These are phyloP conservation scores for Drosophila simulans DNA, from an alignment of 1,140 invertebrate species.

Conservation along the genomic window DNA sequence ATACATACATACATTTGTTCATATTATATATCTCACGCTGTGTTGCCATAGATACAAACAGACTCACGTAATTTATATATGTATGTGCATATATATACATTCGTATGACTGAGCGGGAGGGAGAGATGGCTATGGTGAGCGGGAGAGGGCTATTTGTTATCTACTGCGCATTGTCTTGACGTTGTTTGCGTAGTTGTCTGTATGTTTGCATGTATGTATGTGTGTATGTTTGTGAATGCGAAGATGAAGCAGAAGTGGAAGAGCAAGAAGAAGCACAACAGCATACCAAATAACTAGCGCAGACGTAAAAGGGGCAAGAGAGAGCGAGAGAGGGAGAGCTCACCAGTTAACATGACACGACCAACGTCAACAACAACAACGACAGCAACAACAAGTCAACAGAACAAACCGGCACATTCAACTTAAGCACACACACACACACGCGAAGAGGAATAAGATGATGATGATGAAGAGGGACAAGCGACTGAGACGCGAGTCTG, in stretches of 20 bases:
- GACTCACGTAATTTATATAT: conserved; percentile 37
- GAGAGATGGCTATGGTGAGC: conserved; percentile 8
- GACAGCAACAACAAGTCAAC: conserved; percentile 56
- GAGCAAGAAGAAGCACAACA: conserved; percentile 58
- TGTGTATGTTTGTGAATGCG: conserved; percentile 16
- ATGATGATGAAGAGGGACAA: conserved; percentile 16
- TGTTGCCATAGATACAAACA: conserved; percentile 70
- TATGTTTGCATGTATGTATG: conserved; percentile 31
- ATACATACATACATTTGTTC: conserved; percentile 17
- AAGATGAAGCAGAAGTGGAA: conserved; percentile 65
- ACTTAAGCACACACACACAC: conserved; percentile 49
- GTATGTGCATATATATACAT: conserved; percentile 10
- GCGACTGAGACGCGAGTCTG: conserved; percentile 38
- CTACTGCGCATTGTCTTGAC: conserved; percentile 81
- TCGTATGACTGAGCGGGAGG: background rate
- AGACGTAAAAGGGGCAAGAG: conserved; percentile 54
- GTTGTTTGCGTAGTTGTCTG: conserved; percentile 78
- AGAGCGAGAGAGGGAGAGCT: conserved; percentile 44
- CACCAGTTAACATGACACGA: conserved; percentile 82
- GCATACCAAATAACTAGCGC: conserved; percentile 74
- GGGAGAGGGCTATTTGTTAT: conserved; percentile 59
- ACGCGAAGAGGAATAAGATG: background rate
- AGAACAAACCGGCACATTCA: conserved; percentile 75
- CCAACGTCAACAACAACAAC: conserved; percentile 73
- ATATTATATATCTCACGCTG: conserved; percentile 57